phyloP scores from a whole-genome alignment of 2,113 vertebrate species.

The human (Homo sapiens) region GRCh38 chr2:23062501-23063000 shows the following conservation, averaged over 20 bases:
- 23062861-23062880: background rate
- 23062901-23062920: background rate
- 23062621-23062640: slow-evolving; percentile 74
- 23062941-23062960: background rate
- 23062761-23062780: slow-evolving; percentile 31
- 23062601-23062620: slow-evolving; percentile 69
- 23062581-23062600: slow-evolving; percentile 72
- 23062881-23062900: background rate
- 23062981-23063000: background rate
- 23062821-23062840: background rate
- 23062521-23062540: slow-evolving; percentile 60
- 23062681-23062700: slow-evolving; percentile 57
- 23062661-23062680: slow-evolving; percentile 47
- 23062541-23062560: slow-evolving; percentile 62
- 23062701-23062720: slow-evolving; percentile 22
- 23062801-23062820: background rate
- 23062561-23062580: slow-evolving; percentile 68
- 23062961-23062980: background rate
- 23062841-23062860: background rate
- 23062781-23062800: slow-evolving; percentile 1
- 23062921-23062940: background rate
- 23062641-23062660: background rate
- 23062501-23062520: slow-evolving; percentile 56
- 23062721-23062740: background rate
- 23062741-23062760: slow-evolving; percentile 36